Percentiles rank a stretch among this genome's conserved stretches.
These are phyloP conservation scores for Sorex fumeus DNA, from an alignment of 2,113 vertebrate genomes.

Conservation along the genomic window DNA sequence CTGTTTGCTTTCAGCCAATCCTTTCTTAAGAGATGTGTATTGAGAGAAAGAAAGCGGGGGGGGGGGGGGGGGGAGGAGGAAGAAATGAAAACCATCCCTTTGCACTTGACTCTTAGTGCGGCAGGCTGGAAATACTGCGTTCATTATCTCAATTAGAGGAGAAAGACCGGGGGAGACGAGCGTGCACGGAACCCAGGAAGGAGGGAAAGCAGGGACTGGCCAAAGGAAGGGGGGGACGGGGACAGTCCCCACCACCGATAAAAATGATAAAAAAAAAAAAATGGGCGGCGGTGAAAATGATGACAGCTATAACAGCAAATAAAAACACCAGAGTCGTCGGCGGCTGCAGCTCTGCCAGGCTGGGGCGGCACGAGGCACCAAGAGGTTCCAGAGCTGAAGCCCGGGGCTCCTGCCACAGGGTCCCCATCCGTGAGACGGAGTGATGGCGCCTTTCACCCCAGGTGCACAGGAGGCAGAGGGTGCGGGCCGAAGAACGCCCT, in stretches of 20 bases:
- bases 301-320: too few species aligned
- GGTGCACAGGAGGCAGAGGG: too few species aligned
- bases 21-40: slow-evolving; percentile 72
- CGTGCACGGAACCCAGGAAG: not conserved
- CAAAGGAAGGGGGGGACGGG: too few species aligned
- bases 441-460: too few species aligned
- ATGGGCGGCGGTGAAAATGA: too few species aligned
- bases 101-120: slow-evolving; percentile 73
- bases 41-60: not conserved
- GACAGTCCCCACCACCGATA: too few species aligned
- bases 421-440: not conserved
- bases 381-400: rapidly evolving
- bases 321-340: too few species aligned
- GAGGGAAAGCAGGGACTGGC: not conserved
- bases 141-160: slow-evolving; percentile 74
- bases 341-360: too few species aligned
- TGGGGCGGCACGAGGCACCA: rapidly evolving
- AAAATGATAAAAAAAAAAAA: too few species aligned
- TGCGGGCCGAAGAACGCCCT: not conserved
- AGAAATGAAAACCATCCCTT: slow-evolving; percentile 80
- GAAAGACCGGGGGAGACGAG: slow-evolving; percentile 29
- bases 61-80: slow-evolving; percentile 24
- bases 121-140: slow-evolving; percentile 52
- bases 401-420: not conserved
- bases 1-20: slow-evolving; percentile 85